phyloP scores from a whole-genome alignment of 2,113 vertebrate species.

The Jaculus jaculus region DNA sequence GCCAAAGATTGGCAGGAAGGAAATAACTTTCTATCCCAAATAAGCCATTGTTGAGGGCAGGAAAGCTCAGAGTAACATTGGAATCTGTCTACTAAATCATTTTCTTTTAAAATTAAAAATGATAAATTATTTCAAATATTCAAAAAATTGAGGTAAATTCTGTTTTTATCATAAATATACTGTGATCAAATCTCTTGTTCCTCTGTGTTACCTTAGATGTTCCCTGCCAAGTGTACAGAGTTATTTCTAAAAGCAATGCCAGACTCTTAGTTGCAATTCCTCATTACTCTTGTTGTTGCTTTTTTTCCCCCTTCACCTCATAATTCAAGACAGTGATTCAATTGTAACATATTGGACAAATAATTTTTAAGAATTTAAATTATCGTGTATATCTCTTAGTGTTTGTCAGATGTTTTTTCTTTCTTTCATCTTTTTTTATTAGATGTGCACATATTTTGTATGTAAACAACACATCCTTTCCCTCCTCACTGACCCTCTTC shows the following conservation, averaged over 20 bases:
- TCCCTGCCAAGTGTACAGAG: background rate
- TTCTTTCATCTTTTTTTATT: no score
- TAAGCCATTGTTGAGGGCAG: background rate
- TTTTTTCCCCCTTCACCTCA: background rate
- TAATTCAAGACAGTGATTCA: background rate
- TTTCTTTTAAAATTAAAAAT: background rate
- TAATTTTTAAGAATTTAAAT: background rate
- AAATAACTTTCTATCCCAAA: background rate
- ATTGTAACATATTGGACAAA: background rate
- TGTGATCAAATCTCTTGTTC: background rate
- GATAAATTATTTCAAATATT: slow-evolving; percentile 4
- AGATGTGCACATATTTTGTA: no score
- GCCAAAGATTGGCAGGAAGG: background rate
- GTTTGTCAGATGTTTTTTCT: background rate
- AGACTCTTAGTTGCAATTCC: background rate
- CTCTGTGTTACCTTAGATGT: background rate
- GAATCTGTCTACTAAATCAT: background rate
- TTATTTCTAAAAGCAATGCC: background rate
- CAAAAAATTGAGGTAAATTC: background rate
- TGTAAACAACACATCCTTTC: no score
- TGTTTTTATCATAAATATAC: background rate
- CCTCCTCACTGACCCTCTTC: no score
- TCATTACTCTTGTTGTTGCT: background rate
- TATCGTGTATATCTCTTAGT: background rate
- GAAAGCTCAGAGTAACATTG: background rate